Conservation (phyloP, 2,888 invertebrate genomes). For the Lasioglossum villosulum region DNA sequence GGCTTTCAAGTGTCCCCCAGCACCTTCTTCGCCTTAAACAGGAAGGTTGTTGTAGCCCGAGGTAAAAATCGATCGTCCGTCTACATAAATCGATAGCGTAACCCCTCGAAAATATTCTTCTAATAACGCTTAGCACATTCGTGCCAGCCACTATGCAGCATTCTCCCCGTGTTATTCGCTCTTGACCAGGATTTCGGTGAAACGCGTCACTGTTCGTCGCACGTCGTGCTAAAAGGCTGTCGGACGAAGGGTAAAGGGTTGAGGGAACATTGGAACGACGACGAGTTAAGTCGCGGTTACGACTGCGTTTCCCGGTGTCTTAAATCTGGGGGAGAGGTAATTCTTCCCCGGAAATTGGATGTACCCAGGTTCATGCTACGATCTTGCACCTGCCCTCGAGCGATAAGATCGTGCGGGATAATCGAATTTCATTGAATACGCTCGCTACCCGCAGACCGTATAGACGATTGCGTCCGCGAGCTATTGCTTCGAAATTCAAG, state of each 20-base stretch:
- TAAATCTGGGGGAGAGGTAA: conserved; percentile 73
- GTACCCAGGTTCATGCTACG: conserved; percentile 65
- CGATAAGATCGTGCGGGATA: conserved; percentile 75
- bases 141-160: too few species aligned
- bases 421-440: conserved; percentile 77
- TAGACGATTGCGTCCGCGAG: conserved; percentile 66
- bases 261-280: conserved; percentile 38
- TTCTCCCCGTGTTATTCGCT: too few species aligned
- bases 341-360: conserved; percentile 81
- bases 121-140: too few species aligned
- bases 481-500: conserved; percentile 66
- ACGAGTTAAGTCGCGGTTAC: conserved; percentile 77
- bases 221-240: background rate
- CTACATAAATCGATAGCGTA: too few species aligned
- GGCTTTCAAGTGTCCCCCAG: conserved; percentile 1
- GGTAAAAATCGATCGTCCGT: too few species aligned
- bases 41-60: too few species aligned
- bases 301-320: conserved; percentile 69
- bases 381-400: conserved; percentile 73
- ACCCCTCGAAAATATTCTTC: too few species aligned
- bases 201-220: too few species aligned
- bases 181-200: too few species aligned
- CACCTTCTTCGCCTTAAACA: background rate
- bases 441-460: conserved; percentile 58
- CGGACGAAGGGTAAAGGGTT: background rate